Base-by-base conservation (phyloP, 2,113 vertebrate genomes). In the Sturnira hondurensis region DNA sequence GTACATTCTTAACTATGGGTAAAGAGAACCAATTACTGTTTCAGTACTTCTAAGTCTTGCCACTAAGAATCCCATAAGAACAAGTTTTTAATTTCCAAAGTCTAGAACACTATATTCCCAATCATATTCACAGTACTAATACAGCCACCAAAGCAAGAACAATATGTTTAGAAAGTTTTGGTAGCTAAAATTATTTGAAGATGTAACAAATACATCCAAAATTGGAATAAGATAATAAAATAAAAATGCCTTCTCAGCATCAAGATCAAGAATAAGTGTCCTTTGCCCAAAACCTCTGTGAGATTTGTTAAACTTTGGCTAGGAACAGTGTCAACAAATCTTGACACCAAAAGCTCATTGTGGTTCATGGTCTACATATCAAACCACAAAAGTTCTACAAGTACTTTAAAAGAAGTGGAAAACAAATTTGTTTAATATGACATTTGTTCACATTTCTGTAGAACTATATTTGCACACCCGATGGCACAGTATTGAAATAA, bases 1-100 rank as follows among this genome's bases (percentile, higher is more conserved):
- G 54, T 15, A 77, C 9, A 47, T 88, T 78, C 83, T 73, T 91
- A 91, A 76, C 19, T 54, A 33, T 41, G 12, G 14, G 19, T 88
- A 76, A 91, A 70, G 17, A n/a, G 93, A 65, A 24, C 13, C 10
- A 86, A 33, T 54, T 67, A 19, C 15, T 5, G 73, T 89, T 65
- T 71, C 7, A 77, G 77, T 80, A 50, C 38, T 87, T 92, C 47
- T 24, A 88, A 85, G 28, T 56, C 15, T 84, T 81, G 26, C 52
- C 33, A 61, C 38, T 65, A 45, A 96, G 12, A 95, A 76, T 92
- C 96, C 78, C 91, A 91, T 76, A 95, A 94, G 31, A 97, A n/a
- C 41, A 0, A 61, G 9, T 90, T 93, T 82, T 91, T 73, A 70
- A 96, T 98, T 97, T 97, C 86, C 88, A 38, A 92, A 95, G 47